Evolutionary conservation across 2,888 invertebrate species (phyloP), one percentile per base, ranked within the genome.

Genomic region (Caenorhabditis imperialis): DNA sequence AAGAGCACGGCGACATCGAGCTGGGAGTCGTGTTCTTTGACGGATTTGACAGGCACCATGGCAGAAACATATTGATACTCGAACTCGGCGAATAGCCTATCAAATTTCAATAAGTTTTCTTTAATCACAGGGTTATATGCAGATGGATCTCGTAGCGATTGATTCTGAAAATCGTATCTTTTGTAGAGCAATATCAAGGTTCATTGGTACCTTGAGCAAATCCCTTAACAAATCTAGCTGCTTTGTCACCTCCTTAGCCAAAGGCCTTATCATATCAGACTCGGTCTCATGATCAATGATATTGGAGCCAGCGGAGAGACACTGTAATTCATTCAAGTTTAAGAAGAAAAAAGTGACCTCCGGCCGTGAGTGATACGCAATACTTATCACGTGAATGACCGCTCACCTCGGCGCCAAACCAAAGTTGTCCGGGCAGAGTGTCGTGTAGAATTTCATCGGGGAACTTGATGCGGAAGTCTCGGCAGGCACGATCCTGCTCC

Each of bases 381-480:
- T n/a, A n/a, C 6, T 30, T 30, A 23, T 10, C 44, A 10, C 12
- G 3, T 16, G 7, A 45, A 53, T 38, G 27, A 38, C 35, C 45
- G 40, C 50, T n/a, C 25, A 94, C 94, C 92, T 99, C 99, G 67
- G 98, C 98, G 18, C 98, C 98, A 90, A 99, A 99, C 99, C 99
- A 99, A 45, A 99, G 91, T 90, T 99, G 98, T 0, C 98, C 98
- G 38, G 97, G 96, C 75, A 99, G 91, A 90, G 96, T 97, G 89
- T 99, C 98, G 89, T 97, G 97, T 81, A 98, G 92, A 12, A 99
- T 96, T 89, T 99, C 98, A 89, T 99, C 99, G 0, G 98, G 98
- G 88, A 98, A 99, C 90, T 99, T 99, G 67, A 95, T 96, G 50
- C 98, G 92, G 90, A 97, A 99, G 85, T 97, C 96, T 45, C 98